Conservation (phyloP, 2,113 vertebrate genomes). For the Macrotus californicus region DNA sequence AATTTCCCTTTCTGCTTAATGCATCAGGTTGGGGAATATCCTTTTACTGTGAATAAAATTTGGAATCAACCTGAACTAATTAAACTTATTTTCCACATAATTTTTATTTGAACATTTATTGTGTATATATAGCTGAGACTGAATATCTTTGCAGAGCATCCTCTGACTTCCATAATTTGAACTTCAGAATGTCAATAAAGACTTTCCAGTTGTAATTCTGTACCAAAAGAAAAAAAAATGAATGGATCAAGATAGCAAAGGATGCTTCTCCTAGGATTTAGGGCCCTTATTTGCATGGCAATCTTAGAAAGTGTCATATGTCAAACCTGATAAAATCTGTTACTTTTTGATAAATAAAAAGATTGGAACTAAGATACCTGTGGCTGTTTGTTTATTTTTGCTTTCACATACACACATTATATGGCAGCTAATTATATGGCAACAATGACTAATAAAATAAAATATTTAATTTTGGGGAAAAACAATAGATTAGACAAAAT, state of each 20-base stretch:
- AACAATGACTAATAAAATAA: not conserved
- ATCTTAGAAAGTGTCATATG: not conserved
- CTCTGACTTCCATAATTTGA: not conserved
- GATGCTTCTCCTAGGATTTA: not conserved
- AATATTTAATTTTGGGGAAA: not conserved
- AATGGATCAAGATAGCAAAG: not conserved
- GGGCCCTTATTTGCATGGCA: not conserved
- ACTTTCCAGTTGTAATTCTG: not conserved
- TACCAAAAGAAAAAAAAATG: not conserved
- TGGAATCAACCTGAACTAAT: not conserved
- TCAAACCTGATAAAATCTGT: not conserved
- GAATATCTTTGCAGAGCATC: not conserved
- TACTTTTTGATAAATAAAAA: not conserved
- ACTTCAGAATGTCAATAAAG: not conserved
- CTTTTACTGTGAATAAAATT: not conserved
- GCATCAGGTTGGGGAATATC: not conserved
- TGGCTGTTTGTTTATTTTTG: not conserved
- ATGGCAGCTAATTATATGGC: not conserved
- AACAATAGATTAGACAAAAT: not conserved
- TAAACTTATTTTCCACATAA: not conserved
- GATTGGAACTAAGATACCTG: not conserved
- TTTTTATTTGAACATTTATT: not conserved
- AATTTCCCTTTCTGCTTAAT: not conserved
- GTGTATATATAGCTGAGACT: not conserved
- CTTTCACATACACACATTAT: not conserved